Conservation (phyloP, 2,113 vertebrate species). For the Cathartes aura region DNA sequence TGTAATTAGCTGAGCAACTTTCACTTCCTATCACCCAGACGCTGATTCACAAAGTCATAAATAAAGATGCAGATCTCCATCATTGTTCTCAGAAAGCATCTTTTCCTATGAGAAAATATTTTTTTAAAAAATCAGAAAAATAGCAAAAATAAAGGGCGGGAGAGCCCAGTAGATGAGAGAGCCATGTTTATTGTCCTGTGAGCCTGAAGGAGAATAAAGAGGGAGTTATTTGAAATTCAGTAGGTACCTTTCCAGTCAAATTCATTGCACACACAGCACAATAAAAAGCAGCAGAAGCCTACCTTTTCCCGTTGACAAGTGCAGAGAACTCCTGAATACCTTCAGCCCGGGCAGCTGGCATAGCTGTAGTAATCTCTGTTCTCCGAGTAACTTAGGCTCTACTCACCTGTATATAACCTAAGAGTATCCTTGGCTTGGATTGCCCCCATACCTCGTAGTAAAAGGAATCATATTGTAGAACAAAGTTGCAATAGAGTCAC, state of each 20-base stretch:
- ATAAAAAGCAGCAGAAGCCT: background rate
- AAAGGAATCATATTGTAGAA: background rate
- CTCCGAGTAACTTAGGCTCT: background rate
- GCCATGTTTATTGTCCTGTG: background rate
- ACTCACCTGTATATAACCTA: background rate
- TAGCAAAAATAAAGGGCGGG: background rate
- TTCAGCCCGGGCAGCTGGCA: background rate
- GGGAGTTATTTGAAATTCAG: conserved; percentile 12
- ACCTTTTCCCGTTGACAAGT: background rate
- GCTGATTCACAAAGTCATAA: conserved; percentile 81
- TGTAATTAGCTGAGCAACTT: conserved; percentile 84
- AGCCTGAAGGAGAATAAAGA: background rate
- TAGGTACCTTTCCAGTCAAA: background rate
- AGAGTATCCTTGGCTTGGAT: background rate
- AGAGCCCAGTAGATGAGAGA: background rate
- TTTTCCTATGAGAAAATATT: background rate
- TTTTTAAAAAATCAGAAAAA: background rate
- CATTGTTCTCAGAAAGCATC: conserved; percentile 52
- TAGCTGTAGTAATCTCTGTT: background rate
- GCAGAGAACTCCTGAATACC: background rate
- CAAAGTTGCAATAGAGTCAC: background rate
- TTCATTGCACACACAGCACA: background rate
- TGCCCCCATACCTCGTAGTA: background rate
- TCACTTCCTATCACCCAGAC: conserved; percentile 76
- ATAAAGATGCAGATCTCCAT: conserved; percentile 76